Evolutionary conservation across 1,140 invertebrate genomes (phyloP).

Genomic region (Zaprionus africanus): DNA sequence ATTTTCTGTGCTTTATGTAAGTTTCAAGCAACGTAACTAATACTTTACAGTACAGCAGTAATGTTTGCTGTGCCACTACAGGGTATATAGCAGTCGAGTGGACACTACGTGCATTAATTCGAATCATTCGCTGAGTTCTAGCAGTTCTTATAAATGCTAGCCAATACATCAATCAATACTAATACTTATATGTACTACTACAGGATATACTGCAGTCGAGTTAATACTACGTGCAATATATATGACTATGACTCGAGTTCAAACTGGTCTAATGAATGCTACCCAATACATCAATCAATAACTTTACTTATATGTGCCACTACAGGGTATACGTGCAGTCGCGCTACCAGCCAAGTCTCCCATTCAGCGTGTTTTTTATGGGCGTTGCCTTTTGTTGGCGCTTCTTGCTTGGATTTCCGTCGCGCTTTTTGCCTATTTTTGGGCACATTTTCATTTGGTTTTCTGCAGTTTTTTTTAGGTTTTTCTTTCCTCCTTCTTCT

Average conservation of each 20-base stretch:
- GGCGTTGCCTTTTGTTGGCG: constrained; percentile 26
- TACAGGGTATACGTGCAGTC: background rate
- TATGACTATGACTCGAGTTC: no score
- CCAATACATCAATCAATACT: no score
- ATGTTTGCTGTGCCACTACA: background rate
- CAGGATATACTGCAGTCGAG: background rate
- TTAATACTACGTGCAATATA: background rate
- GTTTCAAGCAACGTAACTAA: no score
- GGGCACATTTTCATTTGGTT: constrained; percentile 60
- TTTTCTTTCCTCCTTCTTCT: constrained; percentile 7
- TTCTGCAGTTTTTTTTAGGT: constrained; percentile 9
- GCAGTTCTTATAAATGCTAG: no score
- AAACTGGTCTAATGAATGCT: background rate
- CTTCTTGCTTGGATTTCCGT: constrained; percentile 13
- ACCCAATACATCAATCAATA: no score
- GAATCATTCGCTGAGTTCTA: no score
- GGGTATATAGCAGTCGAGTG: background rate
- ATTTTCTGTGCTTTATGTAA: no score
- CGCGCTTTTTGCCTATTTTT: constrained; percentile 51
- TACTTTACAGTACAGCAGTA: no score
- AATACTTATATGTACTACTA: background rate
- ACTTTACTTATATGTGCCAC: no score
- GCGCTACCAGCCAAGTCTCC: background rate
- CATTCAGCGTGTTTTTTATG: constrained; percentile 10
- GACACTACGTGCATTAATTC: no score